These are phyloP conservation scores for Ramazzottius varieornatus DNA, from an alignment of 2,888 invertebrate species.

Conservation along the genomic window DNA sequence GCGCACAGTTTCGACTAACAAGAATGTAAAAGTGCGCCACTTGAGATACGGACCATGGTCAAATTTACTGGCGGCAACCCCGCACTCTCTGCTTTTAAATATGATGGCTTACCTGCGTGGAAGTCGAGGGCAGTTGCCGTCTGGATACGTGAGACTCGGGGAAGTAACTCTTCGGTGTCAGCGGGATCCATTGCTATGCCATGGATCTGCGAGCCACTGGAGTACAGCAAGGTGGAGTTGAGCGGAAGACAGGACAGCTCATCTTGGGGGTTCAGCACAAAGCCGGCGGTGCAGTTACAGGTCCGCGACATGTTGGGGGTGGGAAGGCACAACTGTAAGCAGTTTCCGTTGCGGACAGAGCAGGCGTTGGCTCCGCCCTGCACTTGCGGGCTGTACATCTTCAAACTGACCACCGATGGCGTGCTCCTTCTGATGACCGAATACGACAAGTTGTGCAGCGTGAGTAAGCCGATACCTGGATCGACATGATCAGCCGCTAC, in stretches of 20 bases:
- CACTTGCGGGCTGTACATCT: constrained; percentile 16
- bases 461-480: background rate
- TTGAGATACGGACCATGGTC: too few species aligned
- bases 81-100: too few species aligned
- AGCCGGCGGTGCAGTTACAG: constrained; percentile 53
- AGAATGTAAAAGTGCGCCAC: too few species aligned
- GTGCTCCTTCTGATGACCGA: background rate
- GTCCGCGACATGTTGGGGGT: constrained; percentile 29
- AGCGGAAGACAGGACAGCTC: constrained; percentile 17
- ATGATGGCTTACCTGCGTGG: constrained; percentile 33
- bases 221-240: background rate
- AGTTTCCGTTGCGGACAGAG: constrained; percentile 30
- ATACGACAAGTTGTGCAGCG: background rate
- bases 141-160: constrained; percentile 43
- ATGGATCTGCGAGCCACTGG: constrained; percentile 34
- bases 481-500: background rate
- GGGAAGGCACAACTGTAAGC: constrained; percentile 48
- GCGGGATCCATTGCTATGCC: constrained; percentile 31
- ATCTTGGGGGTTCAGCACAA: constrained; percentile 29
- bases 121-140: constrained; percentile 49
- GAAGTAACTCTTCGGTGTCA: constrained; percentile 29
- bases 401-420: background rate
- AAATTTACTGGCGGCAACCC: too few species aligned
- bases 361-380: constrained; percentile 35
- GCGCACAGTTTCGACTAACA: too few species aligned